Evolutionary conservation across 2,113 vertebrate genomes (phyloP), one percentile per base, ranked within the genome.

Genomic region (Lepisosteus oculatus): DNA sequence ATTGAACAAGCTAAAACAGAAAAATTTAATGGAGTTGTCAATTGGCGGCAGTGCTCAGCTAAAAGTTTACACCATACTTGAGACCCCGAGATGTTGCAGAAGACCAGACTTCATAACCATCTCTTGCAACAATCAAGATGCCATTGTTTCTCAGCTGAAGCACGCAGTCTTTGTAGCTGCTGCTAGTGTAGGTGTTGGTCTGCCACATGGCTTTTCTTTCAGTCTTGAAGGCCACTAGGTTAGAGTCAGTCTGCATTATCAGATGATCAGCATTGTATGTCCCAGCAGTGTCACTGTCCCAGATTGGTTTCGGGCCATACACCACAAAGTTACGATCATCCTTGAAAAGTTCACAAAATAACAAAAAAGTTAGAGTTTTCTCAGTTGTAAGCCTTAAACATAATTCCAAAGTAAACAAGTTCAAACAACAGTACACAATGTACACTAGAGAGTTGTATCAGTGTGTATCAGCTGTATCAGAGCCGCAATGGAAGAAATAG

Each of bases 141-240:
- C 81, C 84, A 0, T 76, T 74, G 17, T 83, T 4, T 0, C 65
- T 80, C 71, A 84, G 74, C 0, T 43, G 56, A 8, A 84, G 72
- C n/a, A 57, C 67, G 3, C 80, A 77, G 72, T 59, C 29, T 43
- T 61, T 74, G 11, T 0, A 43, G 3, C 63, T 43, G 8, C 55
- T 56, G 3, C 68, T 13, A 44, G 29, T 43, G 44, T 64, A 47
- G 0, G 76, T 13, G 73, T 57, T 65, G 56, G 84, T 81, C n/a
- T 67, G 17, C 82, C 80, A 84, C 14, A 0, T 12, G 14, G 76
- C 3, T 0, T 3, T 0, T 0, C 14, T n/a, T 0, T 7, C 1
- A 0, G 64, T n/a, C 74, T 6, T 80, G 64, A 81, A 83, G 74
- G 83, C 77, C 59, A 83, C 80, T 51, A 86, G 75, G 79, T 86